Conservation (phyloP, 2,113 vertebrate species). For the Scortum barcoo region DNA sequence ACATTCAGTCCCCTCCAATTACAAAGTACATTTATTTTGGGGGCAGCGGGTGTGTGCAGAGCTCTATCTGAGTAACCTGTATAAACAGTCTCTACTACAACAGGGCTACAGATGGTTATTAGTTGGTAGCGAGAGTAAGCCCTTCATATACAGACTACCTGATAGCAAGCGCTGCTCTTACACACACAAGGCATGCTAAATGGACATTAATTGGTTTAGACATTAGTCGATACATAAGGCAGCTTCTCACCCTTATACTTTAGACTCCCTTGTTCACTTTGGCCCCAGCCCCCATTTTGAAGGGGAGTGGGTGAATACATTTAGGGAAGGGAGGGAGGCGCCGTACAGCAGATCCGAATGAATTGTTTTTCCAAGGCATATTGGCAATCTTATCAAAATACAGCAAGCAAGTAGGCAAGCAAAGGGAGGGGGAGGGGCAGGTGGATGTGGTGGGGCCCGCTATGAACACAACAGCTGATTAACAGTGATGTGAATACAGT, state of each 20-base stretch:
- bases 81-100: conserved; percentile 37
- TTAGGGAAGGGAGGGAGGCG: conserved; percentile 43
- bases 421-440: conserved; percentile 19
- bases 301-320: conserved; percentile 42
- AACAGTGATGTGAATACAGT: conserved; percentile 70
- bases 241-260: conserved; percentile 33
- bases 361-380: conserved; percentile 77
- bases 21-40: background rate
- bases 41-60: conserved; percentile 25
- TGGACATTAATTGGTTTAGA: conserved; percentile 25
- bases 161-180: conserved; percentile 30
- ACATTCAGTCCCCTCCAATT: conserved; percentile 62
- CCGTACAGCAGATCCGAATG: conserved; percentile 58
- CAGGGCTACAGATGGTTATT: conserved; percentile 45
- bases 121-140: conserved; percentile 60
- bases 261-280: conserved; percentile 53
- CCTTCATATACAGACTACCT: conserved; percentile 58
- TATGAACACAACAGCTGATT: conserved; percentile 65
- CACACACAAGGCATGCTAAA: conserved; percentile 59
- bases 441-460: conserved; percentile 45
- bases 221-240: conserved; percentile 61
- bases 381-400: conserved; percentile 76
- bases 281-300: conserved; percentile 42
- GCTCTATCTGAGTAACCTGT: conserved; percentile 35
- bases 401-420: conserved; percentile 50